Percentiles rank a stretch among this genome's conserved stretches.
Conservation (phyloP, 2,113 vertebrate species). For the Lagopus leucura region DNA sequence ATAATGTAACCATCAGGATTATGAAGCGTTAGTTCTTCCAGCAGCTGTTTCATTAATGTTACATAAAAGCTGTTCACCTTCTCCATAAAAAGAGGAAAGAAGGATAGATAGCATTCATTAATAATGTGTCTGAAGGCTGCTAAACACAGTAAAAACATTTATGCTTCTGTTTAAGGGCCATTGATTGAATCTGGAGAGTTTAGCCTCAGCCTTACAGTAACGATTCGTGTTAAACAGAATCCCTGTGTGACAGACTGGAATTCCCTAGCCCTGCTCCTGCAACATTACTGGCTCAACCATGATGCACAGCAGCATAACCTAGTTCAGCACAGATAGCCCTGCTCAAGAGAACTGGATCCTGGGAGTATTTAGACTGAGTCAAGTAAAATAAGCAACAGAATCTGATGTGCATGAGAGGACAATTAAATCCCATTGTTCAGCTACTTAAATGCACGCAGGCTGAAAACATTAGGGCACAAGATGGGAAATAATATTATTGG, state of each 20-base stretch:
- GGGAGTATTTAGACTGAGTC: neutral
- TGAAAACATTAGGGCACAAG: slow-evolving; percentile 8
- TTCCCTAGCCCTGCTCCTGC: neutral
- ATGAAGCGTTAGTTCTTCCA: slow-evolving; percentile 2
- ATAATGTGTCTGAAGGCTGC: neutral
- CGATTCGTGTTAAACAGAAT: neutral
- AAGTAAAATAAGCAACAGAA: neutral
- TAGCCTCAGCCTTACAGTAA: neutral
- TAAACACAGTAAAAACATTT: slow-evolving; percentile 11
- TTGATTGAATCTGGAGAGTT: slow-evolving; percentile 5
- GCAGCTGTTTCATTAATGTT: slow-evolving; percentile 36
- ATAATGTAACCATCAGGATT: neutral
- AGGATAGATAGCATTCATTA: neutral
- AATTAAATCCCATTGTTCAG: neutral
- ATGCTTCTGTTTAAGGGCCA: neutral
- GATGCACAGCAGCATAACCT: neutral
- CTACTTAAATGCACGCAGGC: neutral
- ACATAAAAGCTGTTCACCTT: slow-evolving; percentile 52
- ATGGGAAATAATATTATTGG: neutral
- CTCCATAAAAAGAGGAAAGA: neutral
- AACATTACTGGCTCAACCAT: neutral
- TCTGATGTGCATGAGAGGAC: neutral
- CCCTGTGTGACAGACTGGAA: neutral
- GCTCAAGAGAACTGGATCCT: neutral
- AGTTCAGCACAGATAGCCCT: neutral